These are phyloP conservation scores for Callipepla squamata DNA, from an alignment of 2,113 vertebrate species.

Conservation along the genomic window DNA sequence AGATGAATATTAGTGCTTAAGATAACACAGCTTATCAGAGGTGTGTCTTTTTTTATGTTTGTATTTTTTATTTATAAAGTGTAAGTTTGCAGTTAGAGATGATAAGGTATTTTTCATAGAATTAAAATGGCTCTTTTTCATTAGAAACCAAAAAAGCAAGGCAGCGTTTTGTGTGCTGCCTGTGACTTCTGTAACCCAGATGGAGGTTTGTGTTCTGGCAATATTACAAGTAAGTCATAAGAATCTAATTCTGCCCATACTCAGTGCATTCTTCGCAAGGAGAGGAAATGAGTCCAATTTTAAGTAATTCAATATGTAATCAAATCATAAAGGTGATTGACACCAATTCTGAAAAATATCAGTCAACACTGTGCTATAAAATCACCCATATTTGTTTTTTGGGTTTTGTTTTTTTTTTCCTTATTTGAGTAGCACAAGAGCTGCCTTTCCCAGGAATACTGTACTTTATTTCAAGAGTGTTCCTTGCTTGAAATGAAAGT, in stretches of 20 bases:
- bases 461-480: not conserved
- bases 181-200: slow-evolving; percentile 63
- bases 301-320: not conserved
- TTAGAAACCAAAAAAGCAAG: not conserved
- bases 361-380: not conserved
- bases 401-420: not conserved
- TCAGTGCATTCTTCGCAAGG: slow-evolving; percentile 68
- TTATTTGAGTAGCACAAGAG: not conserved
- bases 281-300: slow-evolving; percentile 68
- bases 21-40: not conserved
- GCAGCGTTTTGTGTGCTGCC: not conserved
- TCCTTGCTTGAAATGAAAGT: not conserved
- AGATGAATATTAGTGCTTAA: not conserved
- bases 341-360: slow-evolving; percentile 4
- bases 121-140: not conserved
- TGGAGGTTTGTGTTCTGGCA: slow-evolving; percentile 50
- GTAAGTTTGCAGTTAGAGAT: not conserved
- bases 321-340: slow-evolving; percentile 16
- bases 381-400: not conserved
- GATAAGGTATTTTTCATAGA: not conserved
- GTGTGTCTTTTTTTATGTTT: not conserved
- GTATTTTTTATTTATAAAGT: not conserved
- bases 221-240: slow-evolving; percentile 33
- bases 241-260: slow-evolving; percentile 54
- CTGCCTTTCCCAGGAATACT: not conserved